A percentile compares a stretch with the other conserved stretches of the same genome.
phyloP scores from a whole-genome alignment of 2,888 invertebrate species.

The Bombylius discolor region DNA sequence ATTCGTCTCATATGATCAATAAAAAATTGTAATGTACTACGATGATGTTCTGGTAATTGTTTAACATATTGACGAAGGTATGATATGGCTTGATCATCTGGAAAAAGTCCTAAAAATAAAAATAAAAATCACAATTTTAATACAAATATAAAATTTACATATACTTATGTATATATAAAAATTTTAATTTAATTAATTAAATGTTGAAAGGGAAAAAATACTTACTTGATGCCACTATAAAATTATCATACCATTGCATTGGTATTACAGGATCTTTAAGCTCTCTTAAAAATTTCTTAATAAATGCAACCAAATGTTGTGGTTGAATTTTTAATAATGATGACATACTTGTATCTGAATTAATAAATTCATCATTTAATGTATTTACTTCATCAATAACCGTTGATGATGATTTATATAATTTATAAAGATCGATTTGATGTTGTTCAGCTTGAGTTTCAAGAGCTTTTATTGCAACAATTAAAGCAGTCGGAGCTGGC shows the following conservation, averaged over 20 bases:
- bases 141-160: background rate
- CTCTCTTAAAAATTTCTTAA: constrained; percentile 60
- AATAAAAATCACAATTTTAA: background rate
- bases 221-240: constrained; percentile 44
- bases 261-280: constrained; percentile 65
- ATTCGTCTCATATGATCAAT: constrained; percentile 61
- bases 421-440: constrained; percentile 49
- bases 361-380: constrained; percentile 33
- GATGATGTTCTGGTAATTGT: constrained; percentile 52
- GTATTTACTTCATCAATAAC: constrained; percentile 46
- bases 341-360: background rate
- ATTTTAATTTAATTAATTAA: constrained; percentile 11
- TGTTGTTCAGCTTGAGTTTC: constrained; percentile 42
- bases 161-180: constrained; percentile 14
- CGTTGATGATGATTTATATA: constrained; percentile 39
- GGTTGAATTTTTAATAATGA: constrained; percentile 11
- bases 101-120: constrained; percentile 10
- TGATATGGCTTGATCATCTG: constrained; percentile 40
- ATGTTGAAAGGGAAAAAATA: background rate
- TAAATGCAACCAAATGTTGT: constrained; percentile 32
- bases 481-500: constrained; percentile 47
- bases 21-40: constrained; percentile 47
- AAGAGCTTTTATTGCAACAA: constrained; percentile 46
- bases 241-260: constrained; percentile 56
- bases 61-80: constrained; percentile 42